A percentile compares a stretch with the other conserved stretches of the same genome.
These are phyloP conservation scores for Todus mexicanus DNA, from an alignment of 2,797 vertebrate species.

Conservation along the genomic window DNA sequence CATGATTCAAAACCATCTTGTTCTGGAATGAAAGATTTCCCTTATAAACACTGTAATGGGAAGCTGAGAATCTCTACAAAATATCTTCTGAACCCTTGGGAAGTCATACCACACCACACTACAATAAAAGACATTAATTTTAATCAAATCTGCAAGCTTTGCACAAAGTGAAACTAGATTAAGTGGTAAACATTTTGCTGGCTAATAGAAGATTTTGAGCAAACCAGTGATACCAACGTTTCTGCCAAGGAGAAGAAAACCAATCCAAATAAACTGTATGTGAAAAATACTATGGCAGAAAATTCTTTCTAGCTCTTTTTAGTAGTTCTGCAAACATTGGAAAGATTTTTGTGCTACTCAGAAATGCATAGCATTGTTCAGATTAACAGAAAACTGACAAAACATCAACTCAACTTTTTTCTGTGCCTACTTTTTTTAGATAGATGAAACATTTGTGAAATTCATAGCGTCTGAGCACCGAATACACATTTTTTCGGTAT, in stretches of 20 bases:
- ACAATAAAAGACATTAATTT: neutral
- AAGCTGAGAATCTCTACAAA: neutral
- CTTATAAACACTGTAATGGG: neutral
- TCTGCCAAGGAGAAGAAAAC: neutral
- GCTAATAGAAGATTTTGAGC: neutral
- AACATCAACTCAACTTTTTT: neutral
- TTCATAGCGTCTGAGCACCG: neutral
- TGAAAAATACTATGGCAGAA: neutral
- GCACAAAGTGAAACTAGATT: neutral
- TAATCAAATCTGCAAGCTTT: neutral
- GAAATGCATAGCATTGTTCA: neutral
- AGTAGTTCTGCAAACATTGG: neutral
- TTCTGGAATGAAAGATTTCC: neutral
- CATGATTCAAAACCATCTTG: neutral
- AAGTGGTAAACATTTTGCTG: neutral
- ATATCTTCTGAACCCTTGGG: neutral
- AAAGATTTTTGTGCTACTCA: neutral
- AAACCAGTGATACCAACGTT: neutral
- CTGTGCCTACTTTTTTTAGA: neutral
- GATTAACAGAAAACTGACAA: neutral
- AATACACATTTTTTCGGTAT: conserved; percentile 2
- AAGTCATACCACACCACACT: neutral
- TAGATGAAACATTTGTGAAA: conserved; percentile 24
- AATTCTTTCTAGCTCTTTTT: neutral
- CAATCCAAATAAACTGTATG: neutral